Evolutionary conservation across 2,113 vertebrate species (phyloP), one percentile per base, ranked within the genome.

Genomic region (Phalacrocorax carbo): DNA sequence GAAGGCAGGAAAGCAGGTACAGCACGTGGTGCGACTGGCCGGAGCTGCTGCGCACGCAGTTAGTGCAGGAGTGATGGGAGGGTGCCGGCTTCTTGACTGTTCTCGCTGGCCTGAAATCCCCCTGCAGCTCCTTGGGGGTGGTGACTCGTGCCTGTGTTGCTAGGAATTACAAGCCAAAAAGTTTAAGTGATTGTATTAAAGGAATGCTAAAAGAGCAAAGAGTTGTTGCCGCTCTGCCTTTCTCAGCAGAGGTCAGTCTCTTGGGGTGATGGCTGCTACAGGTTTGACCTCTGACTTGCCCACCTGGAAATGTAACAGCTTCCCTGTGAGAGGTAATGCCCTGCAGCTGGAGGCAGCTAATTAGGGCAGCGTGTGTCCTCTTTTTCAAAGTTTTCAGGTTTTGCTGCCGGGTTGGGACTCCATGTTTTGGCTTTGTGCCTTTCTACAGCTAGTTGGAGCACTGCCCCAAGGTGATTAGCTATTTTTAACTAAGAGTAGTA

Each of bases 101-200:
- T 46, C 48, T 46, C 4, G 11, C 11, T 2, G 1, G 22, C 57
- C 64, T 52, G 38, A 81, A 76, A n/a, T 30, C 25, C 13, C 20
- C 27, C 32, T 5, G 23, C 6, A 9, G 40, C 48, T 75, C 69
- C 2, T 0, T 4, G 9, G 9, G 13, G 8, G 5, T n/a, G 52
- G 21, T 42, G 68, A 17, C 34, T n/a, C 5, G 2, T 52, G 19
- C 40, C 46, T 9, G 11, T 27, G 1, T 46, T 44, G 54, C 49
- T 29, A 58, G 11, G 26, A 73, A n/a, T 58, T 68, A 1, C 46
- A 38, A 62, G 23, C 40, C 48, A 30, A 15, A 44, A 30, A 17
- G 23, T 21, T 84, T 38, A 19, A 60, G 30, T 57, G 1, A 20
- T 40, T 62, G 12, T 36, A 3, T 69, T 52, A 54, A 78, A 55